Base-by-base conservation (phyloP, 37 sponge, comb jelly and placozoan species). In the Ephydatia muelleri region DNA sequence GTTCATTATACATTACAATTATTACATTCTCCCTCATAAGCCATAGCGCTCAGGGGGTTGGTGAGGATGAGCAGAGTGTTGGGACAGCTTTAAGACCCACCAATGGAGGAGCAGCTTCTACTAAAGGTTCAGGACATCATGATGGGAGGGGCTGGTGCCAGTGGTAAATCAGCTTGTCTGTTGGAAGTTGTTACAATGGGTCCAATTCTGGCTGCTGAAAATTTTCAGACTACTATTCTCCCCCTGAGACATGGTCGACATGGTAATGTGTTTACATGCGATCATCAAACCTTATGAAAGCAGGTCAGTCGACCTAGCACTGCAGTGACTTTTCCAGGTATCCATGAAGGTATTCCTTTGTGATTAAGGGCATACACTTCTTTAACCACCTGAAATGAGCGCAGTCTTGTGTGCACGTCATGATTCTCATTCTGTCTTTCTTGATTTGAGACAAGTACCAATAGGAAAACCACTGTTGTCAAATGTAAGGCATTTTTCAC, bases 331-430 rank as follows among this genome's bases (percentile, higher is more conserved):
- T 71, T 31, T 13, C 72, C 30, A 0, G 30, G 30, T 31, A 25
- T 31, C 72, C 72, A 71, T 34, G 8, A 14, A 1, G 1, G 72
- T 21, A 31, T 33, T 21, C 72, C 32, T 12, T 27, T 71, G 72
- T 3, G 32, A 33, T 71, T 71, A 25, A 31, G 8, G 30, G 72
- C 72, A 34, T 34, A 33, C 72, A 71, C 72, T 71, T 31, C 32
- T 33, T 71, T 27, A 71, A 13, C 72, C 30, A 71, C 12, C 32
- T 71, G 72, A 33, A 71, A 71, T 34, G 72, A 71, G 72, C 72
- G 29, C 23, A 25, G 72, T 71, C 72, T 31, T 31, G 32, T 34
- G 72, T 71, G 72, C 14, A 34, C 14, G 72, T 71, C 32, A 33
- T 71, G 28, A 13, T 71, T 31, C 72, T 71, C 29, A n/a, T 34